Conservation (phyloP, 2,888 invertebrate species). For the Tetragonula carbonaria region DNA sequence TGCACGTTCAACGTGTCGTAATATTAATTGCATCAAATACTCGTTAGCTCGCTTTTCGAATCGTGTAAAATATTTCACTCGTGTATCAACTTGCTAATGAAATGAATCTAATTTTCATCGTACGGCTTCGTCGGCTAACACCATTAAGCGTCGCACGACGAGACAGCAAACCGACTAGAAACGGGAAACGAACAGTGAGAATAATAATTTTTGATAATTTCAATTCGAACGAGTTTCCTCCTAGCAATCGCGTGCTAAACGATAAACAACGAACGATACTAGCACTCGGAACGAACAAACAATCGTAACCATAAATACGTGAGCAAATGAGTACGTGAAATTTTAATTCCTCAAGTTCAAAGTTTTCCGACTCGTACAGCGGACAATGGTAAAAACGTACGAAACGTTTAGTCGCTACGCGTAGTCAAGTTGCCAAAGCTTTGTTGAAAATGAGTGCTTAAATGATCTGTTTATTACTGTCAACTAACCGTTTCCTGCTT, state of each 20-base stretch:
- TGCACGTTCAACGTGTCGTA: too few relatives aligned
- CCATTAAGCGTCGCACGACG: conserved; percentile 27
- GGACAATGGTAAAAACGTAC: neutral
- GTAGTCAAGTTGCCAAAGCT: conserved; percentile 59
- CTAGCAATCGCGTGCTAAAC: neutral
- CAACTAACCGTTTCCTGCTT: conserved; percentile 81
- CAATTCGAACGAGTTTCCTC: neutral
- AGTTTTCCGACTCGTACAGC: neutral
- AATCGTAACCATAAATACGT: neutral
- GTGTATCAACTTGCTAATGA: neutral
- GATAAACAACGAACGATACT: neutral
- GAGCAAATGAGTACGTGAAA: neutral
- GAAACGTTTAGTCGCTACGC: conserved; percentile 41
- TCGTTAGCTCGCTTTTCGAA: neutral
- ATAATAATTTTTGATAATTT: neutral
- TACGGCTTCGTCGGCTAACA: conserved; percentile 48
- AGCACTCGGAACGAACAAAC: neutral
- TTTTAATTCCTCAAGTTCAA: neutral
- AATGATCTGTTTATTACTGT: conserved; percentile 79
- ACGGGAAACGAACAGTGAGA: neutral
- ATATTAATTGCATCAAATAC: neutral
- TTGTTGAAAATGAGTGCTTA: conserved; percentile 50
- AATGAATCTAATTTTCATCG: conserved; percentile 37
- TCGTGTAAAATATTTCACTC: neutral
- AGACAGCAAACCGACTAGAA: neutral